These are phyloP conservation scores for Sabellastarte sp. DNA, from an alignment of 2,888 invertebrate genomes.

Conservation along the genomic window DNA sequence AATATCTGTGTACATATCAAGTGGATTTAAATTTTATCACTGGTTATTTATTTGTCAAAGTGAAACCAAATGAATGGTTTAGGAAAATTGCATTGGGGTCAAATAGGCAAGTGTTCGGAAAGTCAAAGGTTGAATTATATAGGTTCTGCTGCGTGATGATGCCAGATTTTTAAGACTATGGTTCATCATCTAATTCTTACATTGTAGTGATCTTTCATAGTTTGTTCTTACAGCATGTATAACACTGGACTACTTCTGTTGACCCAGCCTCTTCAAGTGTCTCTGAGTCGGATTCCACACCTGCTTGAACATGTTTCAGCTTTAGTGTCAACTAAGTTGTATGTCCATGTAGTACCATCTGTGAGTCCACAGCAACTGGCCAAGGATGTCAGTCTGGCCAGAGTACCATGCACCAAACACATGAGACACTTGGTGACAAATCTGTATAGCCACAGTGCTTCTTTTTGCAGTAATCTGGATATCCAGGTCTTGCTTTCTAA, in stretches of 20 bases:
- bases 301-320: slow-evolving; percentile 16
- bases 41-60: no score
- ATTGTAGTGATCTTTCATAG: no score
- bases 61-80: no score
- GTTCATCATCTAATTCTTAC: no score
- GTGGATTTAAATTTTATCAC: no score
- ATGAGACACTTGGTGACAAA: slow-evolving; percentile 15
- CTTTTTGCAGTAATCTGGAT: slow-evolving; percentile 9
- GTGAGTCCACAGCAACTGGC: background rate
- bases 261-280: slow-evolving; percentile 17
- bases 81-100: no score
- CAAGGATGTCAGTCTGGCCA: background rate
- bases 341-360: slow-evolving; percentile 25
- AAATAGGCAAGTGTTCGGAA: no score
- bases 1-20: no score
- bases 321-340: slow-evolving; percentile 18
- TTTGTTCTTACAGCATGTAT: slow-evolving; percentile 22
- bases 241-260: slow-evolving; percentile 25
- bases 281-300: background rate
- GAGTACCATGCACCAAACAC: slow-evolving; percentile 7
- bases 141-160: no score
- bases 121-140: no score
- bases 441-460: slow-evolving; percentile 18
- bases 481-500: slow-evolving; percentile 24
- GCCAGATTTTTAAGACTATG: no score